Conservation (phyloP, 2,797 vertebrate species). For the Calcarius lapponicus region DNA sequence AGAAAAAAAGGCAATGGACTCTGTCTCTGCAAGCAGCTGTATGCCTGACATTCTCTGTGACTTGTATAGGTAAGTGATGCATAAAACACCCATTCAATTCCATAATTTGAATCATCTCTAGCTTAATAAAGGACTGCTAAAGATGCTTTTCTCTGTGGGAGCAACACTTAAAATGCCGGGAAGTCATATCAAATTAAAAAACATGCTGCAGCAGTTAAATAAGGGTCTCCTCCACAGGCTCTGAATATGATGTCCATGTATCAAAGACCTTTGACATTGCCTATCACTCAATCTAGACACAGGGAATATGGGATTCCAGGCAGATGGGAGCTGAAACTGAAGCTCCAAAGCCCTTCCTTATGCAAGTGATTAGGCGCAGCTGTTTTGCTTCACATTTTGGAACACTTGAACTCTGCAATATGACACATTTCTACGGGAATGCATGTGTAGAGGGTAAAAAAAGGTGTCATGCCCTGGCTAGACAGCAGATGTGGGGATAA, state of each 20-base stretch:
- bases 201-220: conserved; percentile 30
- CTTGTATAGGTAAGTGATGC: not conserved
- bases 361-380: conserved; percentile 85
- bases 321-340: conserved; percentile 88
- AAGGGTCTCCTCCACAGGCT: not conserved
- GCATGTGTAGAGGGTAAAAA: conserved; percentile 25
- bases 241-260: conserved; percentile 84
- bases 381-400: conserved; percentile 87
- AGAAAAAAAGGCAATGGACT: conserved; percentile 1
- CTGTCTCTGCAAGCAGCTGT: not conserved
- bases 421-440: conserved; percentile 77
- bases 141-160: not conserved
- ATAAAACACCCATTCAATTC: not conserved
- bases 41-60: not conserved
- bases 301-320: conserved; percentile 87
- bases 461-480: conserved; percentile 27
- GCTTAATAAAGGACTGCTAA: conserved; percentile 38
- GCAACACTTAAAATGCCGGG: not conserved
- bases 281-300: conserved; percentile 85
- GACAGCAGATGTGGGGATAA: conserved; percentile 46
- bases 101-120: conserved; percentile 22
- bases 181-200: conserved; percentile 52
- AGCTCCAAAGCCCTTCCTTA: conserved; percentile 82
- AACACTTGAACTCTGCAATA: conserved; percentile 86
- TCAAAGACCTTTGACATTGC: conserved; percentile 83